These are phyloP conservation scores for Trididemnum nubilum DNA, from an alignment of 23 tunicate species.

Conservation along the genomic window DNA sequence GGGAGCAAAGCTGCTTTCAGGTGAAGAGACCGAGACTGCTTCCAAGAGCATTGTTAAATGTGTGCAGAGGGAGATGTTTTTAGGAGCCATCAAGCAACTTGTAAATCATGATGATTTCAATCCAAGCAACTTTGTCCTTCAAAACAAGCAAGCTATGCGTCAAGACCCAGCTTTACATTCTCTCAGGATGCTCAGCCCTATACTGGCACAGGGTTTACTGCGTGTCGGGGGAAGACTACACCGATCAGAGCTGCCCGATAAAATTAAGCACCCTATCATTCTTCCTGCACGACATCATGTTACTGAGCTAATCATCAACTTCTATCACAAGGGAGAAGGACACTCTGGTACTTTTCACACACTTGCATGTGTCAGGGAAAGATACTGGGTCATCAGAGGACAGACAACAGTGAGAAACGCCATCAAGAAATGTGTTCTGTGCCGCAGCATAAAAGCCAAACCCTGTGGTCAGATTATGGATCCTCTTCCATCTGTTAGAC, in stretches of 20 bases:
- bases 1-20: no score
- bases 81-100: no score
- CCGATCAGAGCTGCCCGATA: not conserved
- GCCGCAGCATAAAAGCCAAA: not conserved
- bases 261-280: constrained; percentile 8
- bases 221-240: constrained; percentile 27
- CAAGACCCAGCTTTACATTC: not conserved
- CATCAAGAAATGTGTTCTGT: not conserved
- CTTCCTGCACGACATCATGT: constrained; percentile 6
- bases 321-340: constrained; percentile 11
- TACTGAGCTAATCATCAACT: not conserved
- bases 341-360: constrained; percentile 25
- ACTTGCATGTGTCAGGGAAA: not conserved
- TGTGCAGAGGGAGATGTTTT: no score
- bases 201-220: constrained; percentile 19
- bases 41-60: no score
- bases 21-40: no score
- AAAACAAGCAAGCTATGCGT: not conserved
- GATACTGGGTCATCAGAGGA: constrained; percentile 27
- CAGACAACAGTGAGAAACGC: constrained; percentile 12
- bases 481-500: constrained; percentile 13
- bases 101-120: no score
- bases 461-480: constrained; percentile 11
- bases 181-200: not conserved
- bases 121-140: no score